Percentiles rank a stretch among this genome's conserved stretches.
Evolutionary conservation across 2,888 invertebrate species (phyloP).

Genomic region (Aphelenchoides bicaudatus): DNA sequence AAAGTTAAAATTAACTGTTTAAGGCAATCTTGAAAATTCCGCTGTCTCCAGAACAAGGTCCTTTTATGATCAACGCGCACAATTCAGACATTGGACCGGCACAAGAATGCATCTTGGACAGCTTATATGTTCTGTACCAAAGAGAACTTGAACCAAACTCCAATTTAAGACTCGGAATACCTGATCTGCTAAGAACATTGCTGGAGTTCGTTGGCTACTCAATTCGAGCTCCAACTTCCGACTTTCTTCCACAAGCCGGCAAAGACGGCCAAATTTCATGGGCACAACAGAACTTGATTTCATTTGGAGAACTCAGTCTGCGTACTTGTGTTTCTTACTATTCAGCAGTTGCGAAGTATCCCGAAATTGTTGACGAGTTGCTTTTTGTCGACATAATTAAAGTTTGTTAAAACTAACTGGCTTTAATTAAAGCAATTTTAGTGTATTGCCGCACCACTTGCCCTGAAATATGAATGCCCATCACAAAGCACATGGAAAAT

Average conservation of each 20-base stretch:
- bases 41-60: constrained; percentile 75
- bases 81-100: constrained; percentile 65
- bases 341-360: constrained; percentile 71
- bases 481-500: constrained; percentile 79
- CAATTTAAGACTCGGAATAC: constrained; percentile 47
- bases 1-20: constrained; percentile 65
- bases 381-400: constrained; percentile 72
- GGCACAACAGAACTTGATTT: constrained; percentile 77
- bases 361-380: constrained; percentile 71
- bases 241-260: constrained; percentile 22
- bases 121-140: constrained; percentile 82
- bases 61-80: constrained; percentile 62
- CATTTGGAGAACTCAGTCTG: constrained; percentile 78
- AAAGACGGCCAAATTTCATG: constrained; percentile 68
- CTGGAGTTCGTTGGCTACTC: constrained; percentile 61
- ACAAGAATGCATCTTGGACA: constrained; percentile 79
- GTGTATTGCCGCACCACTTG: constrained; percentile 73
- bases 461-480: constrained; percentile 77
- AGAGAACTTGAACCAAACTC: constrained; percentile 62
- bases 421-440: constrained; percentile 61
- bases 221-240: constrained; percentile 33
- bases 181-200: constrained; percentile 63
- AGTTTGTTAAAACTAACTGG: constrained; percentile 57
- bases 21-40: constrained; percentile 77
- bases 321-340: constrained; percentile 74